phyloP scores from a whole-genome alignment of 2,888 invertebrate species.

The Heliconius aoede region DNA sequence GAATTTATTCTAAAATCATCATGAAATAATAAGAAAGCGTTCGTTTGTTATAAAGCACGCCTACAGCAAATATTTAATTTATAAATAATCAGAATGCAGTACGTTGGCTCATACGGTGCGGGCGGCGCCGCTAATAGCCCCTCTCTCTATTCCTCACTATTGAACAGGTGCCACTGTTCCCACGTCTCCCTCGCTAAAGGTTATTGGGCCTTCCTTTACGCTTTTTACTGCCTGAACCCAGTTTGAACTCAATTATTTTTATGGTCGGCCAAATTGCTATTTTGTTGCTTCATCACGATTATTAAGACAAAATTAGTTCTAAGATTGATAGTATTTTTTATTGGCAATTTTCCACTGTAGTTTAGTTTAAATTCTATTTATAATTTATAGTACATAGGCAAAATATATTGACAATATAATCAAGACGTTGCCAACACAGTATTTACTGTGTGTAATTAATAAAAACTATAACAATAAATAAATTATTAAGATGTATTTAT shows the following conservation, averaged over 20 bases:
- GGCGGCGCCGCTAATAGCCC: conserved; percentile 69
- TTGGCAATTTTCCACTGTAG: conserved; percentile 55
- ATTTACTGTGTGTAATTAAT: not conserved
- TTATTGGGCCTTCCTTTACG: conserved; percentile 82
- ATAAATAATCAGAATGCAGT: conserved; percentile 32
- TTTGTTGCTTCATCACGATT: conserved; percentile 83
- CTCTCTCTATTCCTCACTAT: conserved; percentile 75
- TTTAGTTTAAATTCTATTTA: conserved; percentile 33
- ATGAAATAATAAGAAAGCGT: not conserved
- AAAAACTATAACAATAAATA: not conserved
- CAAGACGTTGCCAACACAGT: not conserved
- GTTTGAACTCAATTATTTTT: conserved; percentile 84
- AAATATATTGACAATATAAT: not conserved
- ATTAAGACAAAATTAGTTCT: conserved; percentile 79
- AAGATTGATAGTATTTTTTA: conserved; percentile 72
- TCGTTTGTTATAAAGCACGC: not conserved
- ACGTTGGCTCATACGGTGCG: conserved; percentile 58
- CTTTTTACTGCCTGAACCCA: conserved; percentile 83
- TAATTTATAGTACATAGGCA: conserved; percentile 38
- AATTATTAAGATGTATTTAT: too few relatives aligned
- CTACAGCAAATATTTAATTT: not conserved
- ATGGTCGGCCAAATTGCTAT: conserved; percentile 82
- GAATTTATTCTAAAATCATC: not conserved
- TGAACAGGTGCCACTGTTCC: conserved; percentile 74
- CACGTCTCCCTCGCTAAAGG: conserved; percentile 78